These are phyloP conservation scores for Cephus runcator DNA, from an alignment of 2,888 invertebrate genomes.

Conservation along the genomic window DNA sequence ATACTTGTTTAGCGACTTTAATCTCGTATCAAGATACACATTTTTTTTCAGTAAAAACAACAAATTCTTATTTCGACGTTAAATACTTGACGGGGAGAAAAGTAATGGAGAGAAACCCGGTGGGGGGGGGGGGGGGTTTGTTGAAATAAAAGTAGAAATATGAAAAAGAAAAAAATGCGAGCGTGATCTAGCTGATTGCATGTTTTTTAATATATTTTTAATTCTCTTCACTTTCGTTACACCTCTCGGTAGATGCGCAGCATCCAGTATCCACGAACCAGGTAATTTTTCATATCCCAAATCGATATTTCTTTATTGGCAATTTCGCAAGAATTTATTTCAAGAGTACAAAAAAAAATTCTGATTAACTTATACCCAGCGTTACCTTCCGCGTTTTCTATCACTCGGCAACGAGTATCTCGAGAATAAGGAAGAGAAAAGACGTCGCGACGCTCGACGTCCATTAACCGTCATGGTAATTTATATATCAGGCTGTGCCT, in stretches of 20 bases:
- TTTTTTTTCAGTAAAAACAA: background rate
- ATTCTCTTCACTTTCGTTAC: background rate
- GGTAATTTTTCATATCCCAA: constrained; percentile 28
- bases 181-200: constrained; percentile 6
- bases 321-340: constrained; percentile 20
- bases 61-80: constrained; percentile 28
- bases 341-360: background rate
- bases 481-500: background rate
- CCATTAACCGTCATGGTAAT: background rate
- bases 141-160: constrained; percentile 13
- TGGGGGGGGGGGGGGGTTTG: background rate
- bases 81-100: constrained; percentile 28
- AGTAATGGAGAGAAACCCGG: background rate
- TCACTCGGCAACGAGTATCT: background rate
- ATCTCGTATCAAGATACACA: constrained; percentile 6
- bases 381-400: background rate
- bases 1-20: background rate
- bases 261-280: constrained; percentile 6
- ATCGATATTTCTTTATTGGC: constrained; percentile 34
- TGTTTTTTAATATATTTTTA: background rate
- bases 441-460: background rate
- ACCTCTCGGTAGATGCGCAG: background rate
- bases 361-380: background rate
- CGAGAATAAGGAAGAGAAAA: background rate
- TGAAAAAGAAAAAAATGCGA: constrained; percentile 19